Evolutionary conservation across 2,797 vertebrate species (phyloP).

Genomic region (Characodon lateralis): DNA sequence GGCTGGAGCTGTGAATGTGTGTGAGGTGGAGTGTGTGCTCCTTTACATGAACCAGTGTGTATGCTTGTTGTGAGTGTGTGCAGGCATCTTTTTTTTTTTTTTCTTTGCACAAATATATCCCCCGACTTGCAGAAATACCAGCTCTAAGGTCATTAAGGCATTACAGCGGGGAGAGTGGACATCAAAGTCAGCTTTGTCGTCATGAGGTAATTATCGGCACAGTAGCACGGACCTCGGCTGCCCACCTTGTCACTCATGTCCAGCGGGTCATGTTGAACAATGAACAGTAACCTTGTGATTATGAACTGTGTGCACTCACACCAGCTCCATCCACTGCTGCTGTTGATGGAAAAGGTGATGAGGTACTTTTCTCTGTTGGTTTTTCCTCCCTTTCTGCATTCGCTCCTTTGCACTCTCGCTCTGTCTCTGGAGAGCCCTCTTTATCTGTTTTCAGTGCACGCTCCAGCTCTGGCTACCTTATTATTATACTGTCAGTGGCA

Average conservation of each 20-base stretch:
- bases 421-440: constrained; percentile 55
- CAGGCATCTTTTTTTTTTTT: constrained; percentile 25
- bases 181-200: constrained; percentile 82
- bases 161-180: constrained; percentile 58
- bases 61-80: constrained; percentile 30
- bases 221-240: constrained; percentile 53
- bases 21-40: constrained; percentile 9
- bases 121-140: constrained; percentile 51
- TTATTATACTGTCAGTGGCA: constrained; percentile 81
- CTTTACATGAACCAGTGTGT: constrained; percentile 22
- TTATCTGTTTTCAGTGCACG: constrained; percentile 78
- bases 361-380: constrained; percentile 62
- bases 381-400: constrained; percentile 50
- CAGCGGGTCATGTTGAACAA: constrained; percentile 69
- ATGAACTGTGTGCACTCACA: constrained; percentile 62
- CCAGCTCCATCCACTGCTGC: constrained; percentile 11
- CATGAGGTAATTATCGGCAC: constrained; percentile 77
- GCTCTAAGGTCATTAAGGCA: constrained; percentile 75
- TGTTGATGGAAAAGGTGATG: constrained; percentile 70
- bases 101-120: constrained; percentile 47
- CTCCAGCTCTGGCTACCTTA: constrained; percentile 70
- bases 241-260: constrained; percentile 78
- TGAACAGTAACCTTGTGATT: constrained; percentile 76
- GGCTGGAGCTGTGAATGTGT: constrained; percentile 50
- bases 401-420: constrained; percentile 12